A percentile compares a stretch with the other conserved stretches of the same genome.
Evolutionary conservation across 2,888 invertebrate species (phyloP).

Genomic region (Heliconius erato): DNA sequence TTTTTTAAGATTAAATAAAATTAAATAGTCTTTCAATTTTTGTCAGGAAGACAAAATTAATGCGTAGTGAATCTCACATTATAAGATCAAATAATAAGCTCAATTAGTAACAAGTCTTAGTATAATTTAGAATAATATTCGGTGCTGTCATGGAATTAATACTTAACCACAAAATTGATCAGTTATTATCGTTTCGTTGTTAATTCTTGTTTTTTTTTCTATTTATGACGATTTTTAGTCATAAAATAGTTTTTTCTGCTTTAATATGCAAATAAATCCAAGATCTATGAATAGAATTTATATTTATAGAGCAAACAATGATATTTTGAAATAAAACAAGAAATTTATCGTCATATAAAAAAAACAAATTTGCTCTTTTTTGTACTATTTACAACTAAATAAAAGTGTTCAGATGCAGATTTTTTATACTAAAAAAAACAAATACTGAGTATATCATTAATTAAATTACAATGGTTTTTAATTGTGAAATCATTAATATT

Average conservation of each 20-base stretch:
- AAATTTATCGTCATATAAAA: background rate
- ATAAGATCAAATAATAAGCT: conserved; percentile 44
- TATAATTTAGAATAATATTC: conserved; percentile 36
- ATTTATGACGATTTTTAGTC: background rate
- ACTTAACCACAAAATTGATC: background rate
- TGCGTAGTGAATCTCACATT: conserved; percentile 46
- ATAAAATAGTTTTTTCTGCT: background rate
- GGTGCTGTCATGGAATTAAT: conserved; percentile 27
- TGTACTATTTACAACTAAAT: background rate
- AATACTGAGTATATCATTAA: background rate
- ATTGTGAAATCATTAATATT: conserved; percentile 9
- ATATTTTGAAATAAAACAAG: background rate
- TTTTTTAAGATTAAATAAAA: background rate
- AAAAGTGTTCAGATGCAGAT: background rate
- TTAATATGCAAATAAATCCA: background rate
- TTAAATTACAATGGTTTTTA: background rate
- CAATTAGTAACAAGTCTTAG: conserved; percentile 50
- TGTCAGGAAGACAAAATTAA: conserved; percentile 17
- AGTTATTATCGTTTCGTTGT: background rate
- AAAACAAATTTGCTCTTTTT: too few relatives aligned
- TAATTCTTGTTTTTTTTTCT: background rate
- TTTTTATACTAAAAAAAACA: background rate
- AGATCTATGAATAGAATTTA: too few relatives aligned
- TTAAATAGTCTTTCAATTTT: background rate
- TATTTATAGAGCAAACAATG: too few relatives aligned